Evolutionary conservation across 2,113 vertebrate genomes (phyloP).

Genomic region (Crotalus viridis): DNA sequence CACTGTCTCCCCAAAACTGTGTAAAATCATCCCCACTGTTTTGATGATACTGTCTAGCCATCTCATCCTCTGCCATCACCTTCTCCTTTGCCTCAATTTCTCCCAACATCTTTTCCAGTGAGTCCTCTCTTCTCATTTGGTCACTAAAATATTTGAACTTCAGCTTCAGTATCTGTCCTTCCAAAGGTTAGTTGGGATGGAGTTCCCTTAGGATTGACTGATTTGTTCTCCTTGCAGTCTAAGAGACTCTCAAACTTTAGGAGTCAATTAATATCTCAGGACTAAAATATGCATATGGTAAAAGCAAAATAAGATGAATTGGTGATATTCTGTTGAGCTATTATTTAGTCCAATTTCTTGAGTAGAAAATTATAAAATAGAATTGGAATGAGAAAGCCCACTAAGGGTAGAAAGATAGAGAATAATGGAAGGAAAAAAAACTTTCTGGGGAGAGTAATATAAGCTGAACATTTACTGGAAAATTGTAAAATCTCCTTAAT

Average conservation of each 20-base stretch:
- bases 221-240: neutral
- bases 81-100: neutral
- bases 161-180: neutral
- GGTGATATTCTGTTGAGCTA: neutral
- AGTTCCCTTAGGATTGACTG: neutral
- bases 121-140: neutral
- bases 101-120: neutral
- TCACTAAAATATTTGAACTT: neutral
- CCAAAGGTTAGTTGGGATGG: neutral
- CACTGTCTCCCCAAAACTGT: neutral
- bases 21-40: neutral
- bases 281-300: neutral
- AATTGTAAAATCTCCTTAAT: neutral
- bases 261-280: neutral
- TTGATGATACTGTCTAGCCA: neutral
- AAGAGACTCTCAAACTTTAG: neutral
- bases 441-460: neutral
- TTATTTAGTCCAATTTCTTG: neutral
- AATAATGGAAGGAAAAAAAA: neutral
- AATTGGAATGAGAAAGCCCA: neutral
- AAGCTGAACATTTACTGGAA: neutral
- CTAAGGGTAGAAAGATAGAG: neutral
- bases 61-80: neutral
- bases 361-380: neutral
- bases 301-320: neutral